Base-by-base conservation (phyloP, 1,140 invertebrate species). In the Zaprionus inermis region DNA sequence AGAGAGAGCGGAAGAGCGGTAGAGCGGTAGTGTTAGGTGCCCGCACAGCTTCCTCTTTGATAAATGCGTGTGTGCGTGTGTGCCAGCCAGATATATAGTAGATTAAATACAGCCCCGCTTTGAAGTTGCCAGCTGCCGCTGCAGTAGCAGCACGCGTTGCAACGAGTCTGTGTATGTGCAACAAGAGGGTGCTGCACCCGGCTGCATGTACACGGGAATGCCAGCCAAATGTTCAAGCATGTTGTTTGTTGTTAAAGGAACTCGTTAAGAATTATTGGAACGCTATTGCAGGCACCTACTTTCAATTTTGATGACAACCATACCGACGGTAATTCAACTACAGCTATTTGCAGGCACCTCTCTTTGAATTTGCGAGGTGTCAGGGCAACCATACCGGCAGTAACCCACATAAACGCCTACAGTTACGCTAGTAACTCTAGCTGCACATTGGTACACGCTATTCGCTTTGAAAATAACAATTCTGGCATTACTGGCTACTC, bases 21-120 rank as follows among this genome's bases (percentile, higher is more conserved):
- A n/a, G n/a, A n/a, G n/a, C 16, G 44, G 16, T 66, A 65, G n/a
- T 74, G 57, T 78, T 73, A 34, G 65, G 36, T 59, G 61, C 30
- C 20, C 38, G 55, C 34, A 30, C 55, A 65, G 69, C 68, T 60
- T 77, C 69, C 65, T 70, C 77, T 83, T 69, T 54, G 54, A 77
- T 58, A 72, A 34, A 55, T 51, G 22, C 14, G 18, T 24, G 20
- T 38, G 20, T 58, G 36, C 20, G 18, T 55, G 28, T 34, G 28
- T 63, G 61, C 32, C 30, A 22, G 24, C 20, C 36, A 20, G 52
- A 73, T 32, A 60, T 20, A 28, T 28, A 32, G 30, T 10, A 54
- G 64, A 24, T 59, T 59, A 58, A 68, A 83, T 82, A 79, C 54
- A 60, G 49, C 56, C 64, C 56, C 20, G 34, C 79, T 88, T 88